phyloP scores from a whole-genome alignment of 2,113 vertebrate genomes.

The Cacatua alba region DNA sequence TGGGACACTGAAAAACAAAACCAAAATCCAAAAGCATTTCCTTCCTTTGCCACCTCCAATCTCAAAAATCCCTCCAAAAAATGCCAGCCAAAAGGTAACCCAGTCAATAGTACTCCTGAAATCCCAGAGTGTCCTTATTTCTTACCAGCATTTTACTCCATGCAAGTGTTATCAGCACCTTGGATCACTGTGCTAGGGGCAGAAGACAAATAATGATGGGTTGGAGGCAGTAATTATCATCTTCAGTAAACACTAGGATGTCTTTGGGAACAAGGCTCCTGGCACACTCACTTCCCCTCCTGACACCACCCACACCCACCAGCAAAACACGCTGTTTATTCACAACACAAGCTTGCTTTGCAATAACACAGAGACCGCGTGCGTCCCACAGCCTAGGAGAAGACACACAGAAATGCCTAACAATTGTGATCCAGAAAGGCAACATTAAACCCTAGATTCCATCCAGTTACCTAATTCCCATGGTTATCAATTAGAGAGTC shows the following conservation, averaged over 20 bases:
- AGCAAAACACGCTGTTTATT: neutral
- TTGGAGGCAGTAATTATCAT: neutral
- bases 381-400: neutral
- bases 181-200: neutral
- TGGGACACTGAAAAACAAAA: slow-evolving; percentile 8
- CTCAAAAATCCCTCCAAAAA: slow-evolving; percentile 14
- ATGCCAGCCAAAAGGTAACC: neutral
- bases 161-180: neutral
- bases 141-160: neutral
- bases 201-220: neutral
- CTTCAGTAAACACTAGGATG: neutral
- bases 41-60: neutral
- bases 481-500: neutral
- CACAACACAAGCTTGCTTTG: neutral
- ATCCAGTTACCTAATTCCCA: neutral
- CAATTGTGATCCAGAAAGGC: neutral
- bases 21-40: neutral
- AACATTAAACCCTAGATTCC: neutral
- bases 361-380: neutral
- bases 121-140: neutral
- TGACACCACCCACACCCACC: neutral
- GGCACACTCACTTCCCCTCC: neutral
- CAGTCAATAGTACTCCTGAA: neutral
- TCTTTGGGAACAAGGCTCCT: neutral
- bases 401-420: fast-evolving